A percentile compares a stretch with the other conserved stretches of the same genome.
phyloP scores from a whole-genome alignment of 64 coral and sea anemone genomes.

The Montipora sp. region DNA sequence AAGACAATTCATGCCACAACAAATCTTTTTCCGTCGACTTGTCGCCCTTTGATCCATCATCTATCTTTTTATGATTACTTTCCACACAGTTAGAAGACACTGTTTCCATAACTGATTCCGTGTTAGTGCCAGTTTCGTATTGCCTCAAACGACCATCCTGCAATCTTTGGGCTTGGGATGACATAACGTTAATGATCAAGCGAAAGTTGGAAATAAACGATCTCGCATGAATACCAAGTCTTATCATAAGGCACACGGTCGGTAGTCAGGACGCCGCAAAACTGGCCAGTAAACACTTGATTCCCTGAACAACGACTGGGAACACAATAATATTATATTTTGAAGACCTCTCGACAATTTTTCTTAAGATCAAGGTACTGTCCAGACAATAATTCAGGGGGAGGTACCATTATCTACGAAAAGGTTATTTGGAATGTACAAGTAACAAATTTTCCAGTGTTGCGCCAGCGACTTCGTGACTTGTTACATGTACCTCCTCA shows the following conservation, averaged over 20 bases:
- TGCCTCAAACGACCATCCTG: background rate
- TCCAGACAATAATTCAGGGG: too few species aligned
- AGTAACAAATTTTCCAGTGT: background rate
- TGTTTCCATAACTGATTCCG: background rate
- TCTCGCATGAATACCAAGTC: background rate
- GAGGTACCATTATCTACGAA: too few species aligned
- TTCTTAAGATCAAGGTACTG: too few species aligned
- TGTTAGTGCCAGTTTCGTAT: background rate
- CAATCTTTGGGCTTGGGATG: background rate
- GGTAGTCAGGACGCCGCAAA: too few species aligned
- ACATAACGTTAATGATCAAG: background rate
- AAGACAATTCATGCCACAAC: constrained; percentile 43
- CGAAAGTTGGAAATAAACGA: background rate
- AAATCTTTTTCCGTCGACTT: background rate
- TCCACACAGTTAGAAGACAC: background rate
- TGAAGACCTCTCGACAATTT: too few species aligned
- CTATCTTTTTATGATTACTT: background rate
- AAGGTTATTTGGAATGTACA: too few species aligned
- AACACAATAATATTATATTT: too few species aligned
- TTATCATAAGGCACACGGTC: background rate
- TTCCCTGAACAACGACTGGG: too few species aligned
- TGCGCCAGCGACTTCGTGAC: background rate
- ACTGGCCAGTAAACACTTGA: too few species aligned
- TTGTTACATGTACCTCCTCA: too few species aligned
- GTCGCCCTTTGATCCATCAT: background rate